Evolutionary conservation across 2,888 invertebrate genomes (phyloP).

Genomic region (Lapara coniferarum): DNA sequence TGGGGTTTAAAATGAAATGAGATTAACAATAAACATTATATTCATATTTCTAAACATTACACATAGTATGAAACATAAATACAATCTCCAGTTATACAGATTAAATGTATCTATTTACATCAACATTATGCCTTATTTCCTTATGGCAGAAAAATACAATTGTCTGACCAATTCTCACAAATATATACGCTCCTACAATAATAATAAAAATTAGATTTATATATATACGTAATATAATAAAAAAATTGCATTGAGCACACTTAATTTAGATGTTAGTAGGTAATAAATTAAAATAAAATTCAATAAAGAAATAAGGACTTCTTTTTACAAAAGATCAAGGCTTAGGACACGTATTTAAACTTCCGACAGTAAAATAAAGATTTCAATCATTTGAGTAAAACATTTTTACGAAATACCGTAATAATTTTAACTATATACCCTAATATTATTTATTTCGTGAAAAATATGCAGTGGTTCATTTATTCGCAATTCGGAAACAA

Average conservation of each 20-base stretch:
- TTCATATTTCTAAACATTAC: slow-evolving; percentile 67
- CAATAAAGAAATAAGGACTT: not conserved
- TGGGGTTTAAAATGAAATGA: slow-evolving; percentile 47
- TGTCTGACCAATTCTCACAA: slow-evolving; percentile 5
- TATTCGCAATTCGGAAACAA: too few relatives aligned
- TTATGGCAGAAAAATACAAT: slow-evolving; percentile 23
- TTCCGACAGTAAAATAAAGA: too few relatives aligned
- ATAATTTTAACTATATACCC: too few relatives aligned
- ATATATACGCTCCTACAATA: not conserved
- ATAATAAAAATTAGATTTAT: not conserved
- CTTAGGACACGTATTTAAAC: too few relatives aligned
- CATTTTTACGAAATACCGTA: too few relatives aligned
- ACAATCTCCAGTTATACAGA: slow-evolving; percentile 64
- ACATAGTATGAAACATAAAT: slow-evolving; percentile 77
- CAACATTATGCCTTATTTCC: slow-evolving; percentile 33
- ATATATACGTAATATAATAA: not conserved
- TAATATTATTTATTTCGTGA: too few relatives aligned
- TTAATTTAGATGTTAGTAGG: not conserved
- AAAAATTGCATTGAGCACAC: slow-evolving; percentile 5
- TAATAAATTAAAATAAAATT: not conserved
- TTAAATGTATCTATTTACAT: slow-evolving; percentile 62
- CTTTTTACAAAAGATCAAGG: too few relatives aligned
- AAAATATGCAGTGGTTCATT: too few relatives aligned
- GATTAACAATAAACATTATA: slow-evolving; percentile 78
- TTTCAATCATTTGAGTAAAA: too few relatives aligned